These are phyloP conservation scores for Taphrorychus bicolor DNA, from an alignment of 2,888 invertebrate genomes.

Conservation along the genomic window DNA sequence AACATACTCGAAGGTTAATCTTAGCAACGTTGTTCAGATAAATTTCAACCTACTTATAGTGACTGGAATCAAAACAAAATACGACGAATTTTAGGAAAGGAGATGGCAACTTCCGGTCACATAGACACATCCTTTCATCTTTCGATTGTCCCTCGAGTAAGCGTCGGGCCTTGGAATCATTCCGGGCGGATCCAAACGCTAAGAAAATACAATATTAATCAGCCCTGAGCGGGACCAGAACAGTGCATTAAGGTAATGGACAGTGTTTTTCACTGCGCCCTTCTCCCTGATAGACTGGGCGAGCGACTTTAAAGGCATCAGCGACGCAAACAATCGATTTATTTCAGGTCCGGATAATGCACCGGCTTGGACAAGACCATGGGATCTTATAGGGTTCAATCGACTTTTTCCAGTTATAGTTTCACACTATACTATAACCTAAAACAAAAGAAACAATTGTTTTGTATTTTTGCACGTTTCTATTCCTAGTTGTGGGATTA, in stretches of 20 bases:
- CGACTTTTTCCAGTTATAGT: no score
- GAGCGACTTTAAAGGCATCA: conserved; percentile 18
- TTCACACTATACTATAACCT: no score
- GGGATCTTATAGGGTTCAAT: no score
- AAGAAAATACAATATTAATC: conserved; percentile 72
- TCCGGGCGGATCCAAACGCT: conserved; percentile 48
- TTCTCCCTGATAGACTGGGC: conserved; percentile 14
- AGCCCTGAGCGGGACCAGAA: conserved; percentile 60
- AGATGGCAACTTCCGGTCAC: conserved; percentile 8
- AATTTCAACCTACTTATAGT: background rate
- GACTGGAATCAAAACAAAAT: background rate
- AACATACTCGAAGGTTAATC: no score
- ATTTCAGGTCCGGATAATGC: no score
- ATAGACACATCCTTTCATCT: conserved; percentile 16
- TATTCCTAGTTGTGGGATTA: no score
- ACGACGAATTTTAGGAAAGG: background rate
- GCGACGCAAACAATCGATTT: conserved; percentile 15
- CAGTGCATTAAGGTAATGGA: conserved; percentile 62
- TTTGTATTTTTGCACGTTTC: no score
- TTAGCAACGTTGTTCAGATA: no score
- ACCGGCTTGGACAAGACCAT: no score
- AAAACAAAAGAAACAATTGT: no score
- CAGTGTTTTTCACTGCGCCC: conserved; percentile 46
- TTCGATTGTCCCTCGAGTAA: conserved; percentile 21
- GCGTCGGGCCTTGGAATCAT: conserved; percentile 19